A percentile compares a stretch with the other conserved stretches of the same genome.
Conservation (phyloP, 64 coral and sea anemone genomes). For the Astreopora myriophthalma region DNA sequence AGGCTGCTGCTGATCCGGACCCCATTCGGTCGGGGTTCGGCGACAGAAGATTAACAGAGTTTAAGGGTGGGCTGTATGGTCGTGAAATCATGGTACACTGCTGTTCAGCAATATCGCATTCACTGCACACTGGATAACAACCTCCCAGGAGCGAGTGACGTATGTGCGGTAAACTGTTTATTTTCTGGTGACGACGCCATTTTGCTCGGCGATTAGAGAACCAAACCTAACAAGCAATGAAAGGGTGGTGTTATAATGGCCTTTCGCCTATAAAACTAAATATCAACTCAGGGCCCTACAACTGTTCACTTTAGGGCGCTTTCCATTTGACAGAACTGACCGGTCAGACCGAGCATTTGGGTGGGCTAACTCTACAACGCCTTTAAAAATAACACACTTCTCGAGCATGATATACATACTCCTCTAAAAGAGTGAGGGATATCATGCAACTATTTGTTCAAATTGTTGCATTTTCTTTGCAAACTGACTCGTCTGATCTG, state of each 20-base stretch:
- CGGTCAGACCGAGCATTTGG: too few species aligned
- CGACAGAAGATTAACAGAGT: slow-evolving; percentile 67
- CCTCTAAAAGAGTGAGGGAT: too few species aligned
- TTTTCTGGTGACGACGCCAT: slow-evolving; percentile 98
- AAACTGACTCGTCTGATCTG: too few species aligned
- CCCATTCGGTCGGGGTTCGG: slow-evolving; percentile 61
- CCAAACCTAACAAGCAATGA: slow-evolving; percentile 76
- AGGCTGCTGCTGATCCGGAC: slow-evolving; percentile 54
- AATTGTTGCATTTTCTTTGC: too few species aligned
- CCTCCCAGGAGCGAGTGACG: slow-evolving; percentile 81
- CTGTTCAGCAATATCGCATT: slow-evolving; percentile 93
- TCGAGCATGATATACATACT: too few species aligned
- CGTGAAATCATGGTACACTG: slow-evolving; percentile 76
- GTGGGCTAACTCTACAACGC: too few species aligned
- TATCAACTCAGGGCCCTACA: too few species aligned
- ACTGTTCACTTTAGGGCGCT: too few species aligned
- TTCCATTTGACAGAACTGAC: too few species aligned
- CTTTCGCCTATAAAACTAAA: too few species aligned
- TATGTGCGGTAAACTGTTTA: slow-evolving; percentile 89
- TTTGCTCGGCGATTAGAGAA: slow-evolving; percentile 99
- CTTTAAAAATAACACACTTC: too few species aligned
- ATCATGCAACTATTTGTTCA: too few species aligned
- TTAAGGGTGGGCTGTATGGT: slow-evolving; percentile 76
- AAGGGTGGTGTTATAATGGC: background rate
- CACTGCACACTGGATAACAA: slow-evolving; percentile 91